phyloP scores from a whole-genome alignment of 2,888 invertebrate genomes.

The Campopleginae sp. region DNA sequence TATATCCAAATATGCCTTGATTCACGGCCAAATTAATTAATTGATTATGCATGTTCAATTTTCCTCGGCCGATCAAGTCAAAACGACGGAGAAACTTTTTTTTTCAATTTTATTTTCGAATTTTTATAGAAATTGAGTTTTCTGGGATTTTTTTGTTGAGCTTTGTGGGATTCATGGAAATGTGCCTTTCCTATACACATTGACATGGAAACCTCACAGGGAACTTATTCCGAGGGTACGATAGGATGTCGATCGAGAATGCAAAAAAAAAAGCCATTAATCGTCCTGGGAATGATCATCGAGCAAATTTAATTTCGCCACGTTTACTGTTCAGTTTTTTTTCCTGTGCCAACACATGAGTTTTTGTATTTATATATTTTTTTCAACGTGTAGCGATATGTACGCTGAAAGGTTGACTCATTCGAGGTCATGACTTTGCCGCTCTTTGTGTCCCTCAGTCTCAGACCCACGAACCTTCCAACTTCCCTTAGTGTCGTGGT shows the following conservation, averaged over 20 bases:
- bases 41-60: too few relatives aligned
- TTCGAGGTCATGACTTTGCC: conserved; percentile 23
- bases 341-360: not conserved
- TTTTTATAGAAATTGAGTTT: not conserved
- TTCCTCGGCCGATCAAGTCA: too few relatives aligned
- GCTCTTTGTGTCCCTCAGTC: conserved; percentile 20
- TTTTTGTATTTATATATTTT: not conserved
- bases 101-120: not conserved
- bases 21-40: too few relatives aligned
- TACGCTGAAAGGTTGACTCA: not conserved
- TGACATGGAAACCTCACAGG: not conserved
- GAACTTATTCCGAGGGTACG: not conserved
- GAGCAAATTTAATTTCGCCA: not conserved
- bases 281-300: not conserved
- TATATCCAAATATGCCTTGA: too few relatives aligned
- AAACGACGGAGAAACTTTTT: too few relatives aligned
- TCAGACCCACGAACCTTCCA: not conserved
- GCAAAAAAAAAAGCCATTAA: not conserved
- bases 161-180: not conserved
- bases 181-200: not conserved
- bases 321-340: not conserved
- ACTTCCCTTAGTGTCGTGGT: not conserved
- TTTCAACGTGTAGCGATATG: not conserved
- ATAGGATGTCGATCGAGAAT: not conserved
- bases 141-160: too few relatives aligned